Evolutionary conservation across 1,140 invertebrate genomes (phyloP), one percentile per base, ranked within the genome.

Genomic region (Hypsibius dujardini): DNA sequence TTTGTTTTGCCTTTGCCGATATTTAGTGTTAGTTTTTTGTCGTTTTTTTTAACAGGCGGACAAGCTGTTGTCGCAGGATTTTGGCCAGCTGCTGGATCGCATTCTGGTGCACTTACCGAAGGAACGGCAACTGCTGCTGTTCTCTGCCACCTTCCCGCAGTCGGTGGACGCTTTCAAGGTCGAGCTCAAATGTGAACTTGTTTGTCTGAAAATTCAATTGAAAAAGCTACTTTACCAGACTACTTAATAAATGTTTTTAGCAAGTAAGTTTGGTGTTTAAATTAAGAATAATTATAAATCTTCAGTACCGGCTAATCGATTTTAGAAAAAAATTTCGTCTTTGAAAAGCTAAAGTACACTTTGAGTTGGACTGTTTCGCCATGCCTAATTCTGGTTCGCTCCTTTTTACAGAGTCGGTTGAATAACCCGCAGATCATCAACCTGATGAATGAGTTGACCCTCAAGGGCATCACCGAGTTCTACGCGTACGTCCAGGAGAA

Each of bases 401-500:
- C 73, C 75, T 73, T 73, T 71, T 79, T 78, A 40, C 75, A 85
- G 84, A 88, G 89, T 79, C 96, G 95, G 80, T 86, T 98, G 78
- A 87, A 87, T 76, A 88, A 94, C 80, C 94, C 95, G 67, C 96
- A 98, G 79, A 95, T 98, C 82, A 98, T 99, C 76, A 99, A 99
- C 82, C 85, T 99, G 75, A 99, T 99, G 96, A 95, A 99, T 79
- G 96, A 99, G 80, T 83, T 99, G 73, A 99, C 96, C 73, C 80
- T 99, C 59, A 98, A 98, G 81, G 96, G 96, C 80, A 94, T 99
- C 70, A 98, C 96, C 75, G 96, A 99, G 82, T 99, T 98, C 85
- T 99, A 99, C 84, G 96, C 95, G 76, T 99, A 97, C 85, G 96
- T 99, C 74, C 95, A 98, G 83, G 96, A 99, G 84, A 88, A 92